These are phyloP conservation scores for Entomyzon cyanotis DNA, from an alignment of 2,113 vertebrate species.

Conservation along the genomic window DNA sequence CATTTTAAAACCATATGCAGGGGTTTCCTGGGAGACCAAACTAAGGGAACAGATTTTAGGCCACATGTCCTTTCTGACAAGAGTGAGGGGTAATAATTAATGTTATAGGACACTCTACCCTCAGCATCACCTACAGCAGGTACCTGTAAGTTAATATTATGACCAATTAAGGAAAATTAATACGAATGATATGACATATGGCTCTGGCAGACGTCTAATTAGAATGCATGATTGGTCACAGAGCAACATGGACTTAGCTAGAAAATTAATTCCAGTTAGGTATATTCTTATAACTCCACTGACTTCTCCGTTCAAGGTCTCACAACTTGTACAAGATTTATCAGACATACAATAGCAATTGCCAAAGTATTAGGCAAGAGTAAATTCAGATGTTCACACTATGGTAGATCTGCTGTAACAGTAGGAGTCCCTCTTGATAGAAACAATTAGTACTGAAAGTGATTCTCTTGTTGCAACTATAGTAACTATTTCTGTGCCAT, in stretches of 20 bases:
- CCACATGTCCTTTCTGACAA: neutral
- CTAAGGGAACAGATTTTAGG: neutral
- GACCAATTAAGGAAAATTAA: conserved; percentile 40
- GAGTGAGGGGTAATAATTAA: neutral
- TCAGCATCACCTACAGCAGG: conserved; percentile 8
- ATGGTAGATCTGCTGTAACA: neutral
- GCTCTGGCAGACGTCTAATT: neutral
- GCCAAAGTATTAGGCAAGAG: neutral
- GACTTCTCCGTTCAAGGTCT: conserved; percentile 10
- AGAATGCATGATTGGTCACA: neutral
- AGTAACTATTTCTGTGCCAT: neutral
- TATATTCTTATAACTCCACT: neutral
- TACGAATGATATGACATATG: conserved; percentile 24
- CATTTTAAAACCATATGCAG: neutral
- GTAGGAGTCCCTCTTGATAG: neutral
- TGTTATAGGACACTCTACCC: neutral
- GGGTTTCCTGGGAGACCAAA: neutral
- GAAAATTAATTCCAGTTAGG: neutral
- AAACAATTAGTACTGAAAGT: neutral
- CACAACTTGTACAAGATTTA: neutral
- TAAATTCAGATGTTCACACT: neutral
- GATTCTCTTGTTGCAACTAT: neutral
- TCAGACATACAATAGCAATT: conserved; percentile 25
- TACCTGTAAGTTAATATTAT: conserved; percentile 13
- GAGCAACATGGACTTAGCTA: neutral